Conservation (phyloP, 2,113 vertebrate genomes). For the Chionis minor region DNA sequence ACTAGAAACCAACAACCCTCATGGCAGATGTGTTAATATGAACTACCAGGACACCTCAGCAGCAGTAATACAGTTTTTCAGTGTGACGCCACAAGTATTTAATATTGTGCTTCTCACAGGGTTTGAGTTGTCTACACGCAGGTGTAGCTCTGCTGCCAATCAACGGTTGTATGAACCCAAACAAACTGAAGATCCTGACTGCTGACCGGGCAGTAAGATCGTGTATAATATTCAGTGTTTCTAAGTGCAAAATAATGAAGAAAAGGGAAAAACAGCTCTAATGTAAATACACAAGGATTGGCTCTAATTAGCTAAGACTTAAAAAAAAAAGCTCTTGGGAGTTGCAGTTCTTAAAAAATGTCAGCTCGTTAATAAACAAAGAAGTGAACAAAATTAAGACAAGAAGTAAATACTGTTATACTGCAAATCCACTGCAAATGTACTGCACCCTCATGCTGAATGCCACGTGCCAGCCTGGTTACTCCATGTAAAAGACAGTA, state of each 20-base stretch:
- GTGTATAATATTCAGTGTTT: background rate
- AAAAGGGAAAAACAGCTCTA: background rate
- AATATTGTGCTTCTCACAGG: background rate
- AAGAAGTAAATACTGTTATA: background rate
- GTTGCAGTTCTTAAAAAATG: background rate
- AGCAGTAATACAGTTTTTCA: background rate
- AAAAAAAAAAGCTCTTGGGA: background rate
- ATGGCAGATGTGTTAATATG: accelerated
- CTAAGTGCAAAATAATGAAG: background rate
- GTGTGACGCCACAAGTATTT: background rate
- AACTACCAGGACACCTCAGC: background rate
- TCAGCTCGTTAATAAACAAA: background rate
- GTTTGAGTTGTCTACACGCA: background rate
- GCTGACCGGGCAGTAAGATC: background rate
- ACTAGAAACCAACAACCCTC: background rate
- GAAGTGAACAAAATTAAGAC: background rate
- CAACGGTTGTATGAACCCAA: background rate
- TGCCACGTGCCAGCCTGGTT: background rate
- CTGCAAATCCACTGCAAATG: background rate
- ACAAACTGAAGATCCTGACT: background rate
- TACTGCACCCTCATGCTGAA: background rate
- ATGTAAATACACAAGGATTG: background rate
- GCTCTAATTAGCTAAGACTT: background rate
- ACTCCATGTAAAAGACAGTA: background rate
- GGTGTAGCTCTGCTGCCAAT: background rate